Conservation (phyloP, 2,888 invertebrate genomes). For the Atherix ibis region DNA sequence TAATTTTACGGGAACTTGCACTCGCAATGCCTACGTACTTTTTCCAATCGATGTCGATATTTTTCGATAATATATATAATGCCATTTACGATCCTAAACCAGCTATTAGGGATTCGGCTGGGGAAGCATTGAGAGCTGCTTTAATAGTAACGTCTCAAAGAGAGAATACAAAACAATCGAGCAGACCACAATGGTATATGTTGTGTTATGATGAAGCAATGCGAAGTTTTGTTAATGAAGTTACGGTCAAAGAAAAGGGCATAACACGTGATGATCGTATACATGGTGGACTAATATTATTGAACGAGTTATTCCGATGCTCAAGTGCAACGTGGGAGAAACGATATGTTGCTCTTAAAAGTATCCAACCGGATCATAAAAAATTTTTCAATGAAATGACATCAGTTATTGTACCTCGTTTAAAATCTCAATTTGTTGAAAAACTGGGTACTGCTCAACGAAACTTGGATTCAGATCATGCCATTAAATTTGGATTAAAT, state of each 20-base stretch:
- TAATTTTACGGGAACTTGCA: conserved; percentile 84
- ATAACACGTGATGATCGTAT: conserved; percentile 76
- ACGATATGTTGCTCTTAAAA: conserved; percentile 57
- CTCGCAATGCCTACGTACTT: conserved; percentile 94
- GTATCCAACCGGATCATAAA: conserved; percentile 32
- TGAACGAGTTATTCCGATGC: conserved; percentile 86
- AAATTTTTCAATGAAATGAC: conserved; percentile 18
- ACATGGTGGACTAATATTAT: conserved; percentile 80
- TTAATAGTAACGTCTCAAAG: conserved; percentile 89
- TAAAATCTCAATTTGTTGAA: conserved; percentile 34
- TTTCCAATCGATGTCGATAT: conserved; percentile 83
- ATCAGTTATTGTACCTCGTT: conserved; percentile 29
- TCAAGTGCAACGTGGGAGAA: conserved; percentile 79
- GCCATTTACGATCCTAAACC: conserved; percentile 85
- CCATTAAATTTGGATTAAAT: conserved; percentile 28
- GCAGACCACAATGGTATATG: conserved; percentile 81
- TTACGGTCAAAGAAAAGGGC: conserved; percentile 50
- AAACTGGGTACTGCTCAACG: conserved; percentile 23
- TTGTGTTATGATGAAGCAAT: conserved; percentile 86
- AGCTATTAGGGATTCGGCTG: conserved; percentile 81
- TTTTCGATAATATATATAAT: conserved; percentile 85
- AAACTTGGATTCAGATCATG: conserved; percentile 23
- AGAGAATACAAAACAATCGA: conserved; percentile 85
- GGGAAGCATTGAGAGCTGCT: conserved; percentile 86
- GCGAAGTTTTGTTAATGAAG: conserved; percentile 45